Conservation (phyloP, 1,140 invertebrate species). For the Lerema accius region DNA sequence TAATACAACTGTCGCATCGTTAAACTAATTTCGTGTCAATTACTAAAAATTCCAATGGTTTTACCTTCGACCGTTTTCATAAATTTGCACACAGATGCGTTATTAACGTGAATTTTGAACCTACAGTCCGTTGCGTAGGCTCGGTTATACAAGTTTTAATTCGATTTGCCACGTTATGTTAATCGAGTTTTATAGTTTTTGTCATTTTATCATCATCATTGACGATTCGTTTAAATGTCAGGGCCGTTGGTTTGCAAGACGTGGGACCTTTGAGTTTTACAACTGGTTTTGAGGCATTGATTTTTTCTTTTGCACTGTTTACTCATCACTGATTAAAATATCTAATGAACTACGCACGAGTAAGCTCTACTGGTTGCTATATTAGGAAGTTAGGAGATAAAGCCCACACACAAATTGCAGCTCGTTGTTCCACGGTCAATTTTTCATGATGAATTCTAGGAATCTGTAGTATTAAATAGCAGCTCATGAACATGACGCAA, state of each 20-base stretch:
- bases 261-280: conserved; percentile 38
- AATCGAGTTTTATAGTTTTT: conserved; percentile 22
- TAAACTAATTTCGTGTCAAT: no score
- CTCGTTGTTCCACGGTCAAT: no score
- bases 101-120: conserved; percentile 17
- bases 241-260: conserved; percentile 43
- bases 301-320: conserved; percentile 31
- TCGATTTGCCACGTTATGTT: conserved; percentile 23
- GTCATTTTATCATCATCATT: conserved; percentile 39
- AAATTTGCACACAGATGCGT: conserved; percentile 27
- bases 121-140: background rate
- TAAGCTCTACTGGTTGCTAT: background rate
- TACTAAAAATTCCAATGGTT: background rate
- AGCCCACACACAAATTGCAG: no score
- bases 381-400: background rate
- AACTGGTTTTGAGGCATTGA: conserved; percentile 37
- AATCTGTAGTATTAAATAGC: no score
- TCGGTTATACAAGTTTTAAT: conserved; percentile 11
- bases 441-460: no score
- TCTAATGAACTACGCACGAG: conserved; percentile 18
- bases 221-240: conserved; percentile 48
- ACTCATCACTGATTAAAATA: conserved; percentile 1
- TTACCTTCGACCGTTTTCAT: background rate
- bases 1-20: background rate
- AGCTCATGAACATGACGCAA: no score